Evolutionary conservation across 2,113 vertebrate species (phyloP).

Genomic region (Psettodes erumei): DNA sequence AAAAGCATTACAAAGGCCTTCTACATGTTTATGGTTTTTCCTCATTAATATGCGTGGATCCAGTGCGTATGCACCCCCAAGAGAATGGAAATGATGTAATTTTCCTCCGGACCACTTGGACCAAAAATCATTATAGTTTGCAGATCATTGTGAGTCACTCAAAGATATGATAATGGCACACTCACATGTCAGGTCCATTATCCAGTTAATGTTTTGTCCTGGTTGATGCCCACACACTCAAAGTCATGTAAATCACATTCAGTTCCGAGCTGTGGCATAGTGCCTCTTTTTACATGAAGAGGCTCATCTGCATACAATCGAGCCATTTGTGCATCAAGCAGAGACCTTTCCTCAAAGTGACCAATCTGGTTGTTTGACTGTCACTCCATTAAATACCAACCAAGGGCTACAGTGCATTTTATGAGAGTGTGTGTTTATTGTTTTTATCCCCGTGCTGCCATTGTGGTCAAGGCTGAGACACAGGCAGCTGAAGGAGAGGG

Average conservation of each 20-base stretch:
- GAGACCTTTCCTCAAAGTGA: conserved; percentile 28
- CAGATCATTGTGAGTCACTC: conserved; percentile 29
- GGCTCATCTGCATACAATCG: conserved; percentile 54
- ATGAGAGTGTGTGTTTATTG: conserved; percentile 43
- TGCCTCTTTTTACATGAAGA: conserved; percentile 19
- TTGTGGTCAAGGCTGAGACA: conserved; percentile 38
- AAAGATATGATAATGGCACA: conserved; percentile 42
- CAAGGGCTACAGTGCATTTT: conserved; percentile 49
- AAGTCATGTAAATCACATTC: conserved; percentile 60
- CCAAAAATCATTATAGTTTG: conserved; percentile 7
- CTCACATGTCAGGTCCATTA: conserved; percentile 19
- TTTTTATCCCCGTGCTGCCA: conserved; percentile 38
- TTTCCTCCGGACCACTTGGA: background rate
- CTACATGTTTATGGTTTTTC: background rate
- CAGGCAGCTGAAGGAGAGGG: conserved; percentile 39
- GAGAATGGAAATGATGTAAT: conserved; percentile 25
- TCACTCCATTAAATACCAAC: conserved; percentile 45
- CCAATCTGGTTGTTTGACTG: conserved; percentile 33
- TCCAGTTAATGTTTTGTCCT: conserved; percentile 32
- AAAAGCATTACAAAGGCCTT: background rate
- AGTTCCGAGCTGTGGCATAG: conserved; percentile 15
- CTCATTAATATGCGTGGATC: conserved; percentile 11
- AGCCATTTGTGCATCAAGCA: conserved; percentile 50
- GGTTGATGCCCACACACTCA: conserved; percentile 46
- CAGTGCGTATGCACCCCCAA: background rate